Evolutionary conservation across 2,113 vertebrate genomes (phyloP), one percentile per base, ranked within the genome.

Genomic region (Phrynosoma platyrhinos): DNA sequence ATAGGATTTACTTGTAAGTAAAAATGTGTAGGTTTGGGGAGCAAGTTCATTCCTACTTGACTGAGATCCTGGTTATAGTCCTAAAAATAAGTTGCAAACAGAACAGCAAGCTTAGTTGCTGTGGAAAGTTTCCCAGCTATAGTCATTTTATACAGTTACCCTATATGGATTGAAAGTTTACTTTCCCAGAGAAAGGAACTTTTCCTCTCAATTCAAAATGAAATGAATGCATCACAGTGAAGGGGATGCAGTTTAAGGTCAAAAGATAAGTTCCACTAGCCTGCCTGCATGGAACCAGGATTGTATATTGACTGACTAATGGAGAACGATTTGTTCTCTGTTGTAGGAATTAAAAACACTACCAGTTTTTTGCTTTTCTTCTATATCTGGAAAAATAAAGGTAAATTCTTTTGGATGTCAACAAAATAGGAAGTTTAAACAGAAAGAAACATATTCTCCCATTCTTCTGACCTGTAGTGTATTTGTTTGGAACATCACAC

Each of bases 201-300:
- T 9, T 88, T 83, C 1, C 14, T 3, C 81, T 30, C 9, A 32
- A 88, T 76, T 85, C 82, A 89, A 92, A 91, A 79, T 71, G 64
- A 78, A 85, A 18, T 0, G 0, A 16, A 64, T 81, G 66, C 1
- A 55, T 87, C 23, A 55, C 32, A 86, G 12, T 13, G 21, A 90
- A 71, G 83, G 0, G 20, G 0, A 62, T 77, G 42, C 53, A 84
- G 4, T 1, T 88, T 58, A 91, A 88, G 40, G 47, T 85, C 27
- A 87, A 89, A 85, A 76, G 16, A 2, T 40, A 23, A 86, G 1
- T 82, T 91, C 88, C 88, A 12, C 32, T 88, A 88, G 2, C 0
- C 40, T 8, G 0, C 1, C 25, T 87, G 6, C 84, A 0, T 80
- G 90, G 27, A 58, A 42, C 36, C 9, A 62, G 52, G 30, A 64